phyloP scores from a whole-genome alignment of 2,797 vertebrate genomes.

The Amblyraja radiata region DNA sequence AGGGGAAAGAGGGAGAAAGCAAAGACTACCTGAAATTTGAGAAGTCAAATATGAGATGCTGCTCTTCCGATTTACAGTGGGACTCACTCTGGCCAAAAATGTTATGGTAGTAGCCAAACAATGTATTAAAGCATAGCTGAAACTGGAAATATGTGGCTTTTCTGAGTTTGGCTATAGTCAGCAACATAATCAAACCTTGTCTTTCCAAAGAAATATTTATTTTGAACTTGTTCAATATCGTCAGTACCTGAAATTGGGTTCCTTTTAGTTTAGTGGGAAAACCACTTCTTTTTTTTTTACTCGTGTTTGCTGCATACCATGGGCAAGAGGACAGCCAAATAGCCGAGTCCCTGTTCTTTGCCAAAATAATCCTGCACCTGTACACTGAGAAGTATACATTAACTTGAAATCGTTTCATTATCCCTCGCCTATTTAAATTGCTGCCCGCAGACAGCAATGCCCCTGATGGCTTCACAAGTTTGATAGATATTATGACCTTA shows the following conservation, averaged over 20 bases:
- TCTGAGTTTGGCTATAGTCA: background rate
- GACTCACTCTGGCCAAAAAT: background rate
- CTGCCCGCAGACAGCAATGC: background rate
- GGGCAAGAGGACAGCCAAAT: background rate
- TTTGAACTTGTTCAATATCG: background rate
- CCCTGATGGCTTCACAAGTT: background rate
- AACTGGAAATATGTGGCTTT: background rate
- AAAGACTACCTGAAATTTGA: too few species aligned
- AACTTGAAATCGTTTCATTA: background rate
- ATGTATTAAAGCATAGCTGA: background rate
- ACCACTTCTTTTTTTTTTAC: background rate
- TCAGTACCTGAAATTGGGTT: background rate
- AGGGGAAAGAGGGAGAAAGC: too few species aligned
- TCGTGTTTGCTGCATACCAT: background rate
- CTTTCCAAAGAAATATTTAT: background rate
- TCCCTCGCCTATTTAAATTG: background rate
- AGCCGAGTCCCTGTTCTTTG: background rate
- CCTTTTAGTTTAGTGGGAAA: background rate
- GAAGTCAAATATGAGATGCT: too few species aligned
- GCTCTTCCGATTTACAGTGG: too few species aligned
- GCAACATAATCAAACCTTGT: background rate
- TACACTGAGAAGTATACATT: background rate
- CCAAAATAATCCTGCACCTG: background rate
- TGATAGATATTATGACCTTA: background rate
- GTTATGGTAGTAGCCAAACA: background rate